Conservation (phyloP, 2,113 vertebrate species). For the Nycticryphes semicollaris region DNA sequence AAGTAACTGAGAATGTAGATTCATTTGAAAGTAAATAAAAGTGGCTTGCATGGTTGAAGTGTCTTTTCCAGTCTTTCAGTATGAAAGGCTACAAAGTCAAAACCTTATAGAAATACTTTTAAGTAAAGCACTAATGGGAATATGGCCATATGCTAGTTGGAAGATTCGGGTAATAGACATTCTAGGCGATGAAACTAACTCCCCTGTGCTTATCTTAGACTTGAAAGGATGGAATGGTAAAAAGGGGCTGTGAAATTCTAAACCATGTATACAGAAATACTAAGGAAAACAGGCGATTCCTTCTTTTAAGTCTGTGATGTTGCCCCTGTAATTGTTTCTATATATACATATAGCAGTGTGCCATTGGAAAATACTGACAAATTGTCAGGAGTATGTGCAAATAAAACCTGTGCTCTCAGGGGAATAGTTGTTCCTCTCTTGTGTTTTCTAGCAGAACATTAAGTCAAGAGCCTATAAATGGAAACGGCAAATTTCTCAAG, state of each 20-base stretch:
- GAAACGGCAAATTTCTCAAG: background rate
- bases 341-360: background rate
- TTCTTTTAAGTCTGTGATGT: background rate
- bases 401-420: background rate
- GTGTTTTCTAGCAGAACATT: background rate
- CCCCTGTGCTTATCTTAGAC: background rate
- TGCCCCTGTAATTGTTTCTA: background rate
- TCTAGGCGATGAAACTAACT: background rate
- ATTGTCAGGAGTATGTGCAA: background rate
- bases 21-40: conserved; percentile 17
- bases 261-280: background rate
- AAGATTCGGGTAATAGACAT: background rate
- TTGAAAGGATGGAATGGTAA: background rate
- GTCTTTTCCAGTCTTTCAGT: background rate
- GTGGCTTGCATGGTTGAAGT: background rate
- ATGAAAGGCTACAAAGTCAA: background rate
- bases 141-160: background rate
- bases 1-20: conserved; percentile 13
- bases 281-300: background rate
- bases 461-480: background rate
- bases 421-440: background rate
- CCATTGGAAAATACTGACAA: background rate
- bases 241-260: background rate
- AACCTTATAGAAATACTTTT: background rate
- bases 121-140: background rate